A percentile compares a stretch with the other conserved stretches of the same genome.
These are phyloP conservation scores for Parascotia fuliginaria DNA, from an alignment of 2,888 invertebrate genomes.

Conservation along the genomic window DNA sequence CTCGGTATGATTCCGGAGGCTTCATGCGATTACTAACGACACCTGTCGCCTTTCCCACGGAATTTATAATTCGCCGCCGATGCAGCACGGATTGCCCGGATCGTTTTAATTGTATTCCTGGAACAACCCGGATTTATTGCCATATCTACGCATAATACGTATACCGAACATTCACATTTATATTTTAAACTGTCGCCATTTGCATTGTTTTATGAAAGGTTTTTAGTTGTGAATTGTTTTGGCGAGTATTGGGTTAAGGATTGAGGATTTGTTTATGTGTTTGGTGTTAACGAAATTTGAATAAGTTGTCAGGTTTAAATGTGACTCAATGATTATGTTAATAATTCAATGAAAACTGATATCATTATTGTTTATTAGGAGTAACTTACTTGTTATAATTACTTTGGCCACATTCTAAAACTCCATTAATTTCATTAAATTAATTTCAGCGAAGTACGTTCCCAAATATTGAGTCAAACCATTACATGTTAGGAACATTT, in stretches of 20 bases:
- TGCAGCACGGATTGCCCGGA: constrained; percentile 67
- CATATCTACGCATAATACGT: constrained; percentile 40
- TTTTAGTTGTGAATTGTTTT: constrained; percentile 14
- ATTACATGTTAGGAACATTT: too few relatives aligned
- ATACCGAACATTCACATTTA: constrained; percentile 31
- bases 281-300: not conserved
- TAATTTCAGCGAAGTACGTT: too few relatives aligned
- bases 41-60: constrained; percentile 81
- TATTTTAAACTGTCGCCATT: constrained; percentile 42
- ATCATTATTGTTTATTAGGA: too few relatives aligned
- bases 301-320: too few relatives aligned
- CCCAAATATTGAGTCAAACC: too few relatives aligned
- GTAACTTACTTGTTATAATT: too few relatives aligned
- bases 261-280: not conserved
- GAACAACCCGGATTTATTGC: constrained; percentile 74
- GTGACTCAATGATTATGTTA: too few relatives aligned
- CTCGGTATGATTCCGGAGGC: constrained; percentile 69
- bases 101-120: constrained; percentile 79
- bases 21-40: constrained; percentile 76
- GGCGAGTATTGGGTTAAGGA: constrained; percentile 3
- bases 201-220: constrained; percentile 39
- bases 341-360: too few relatives aligned
- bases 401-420: too few relatives aligned
- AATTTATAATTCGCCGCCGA: constrained; percentile 75
- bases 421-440: too few relatives aligned